These are phyloP conservation scores for Andricus curvator DNA, from an alignment of 2,888 invertebrate genomes.

Conservation along the genomic window DNA sequence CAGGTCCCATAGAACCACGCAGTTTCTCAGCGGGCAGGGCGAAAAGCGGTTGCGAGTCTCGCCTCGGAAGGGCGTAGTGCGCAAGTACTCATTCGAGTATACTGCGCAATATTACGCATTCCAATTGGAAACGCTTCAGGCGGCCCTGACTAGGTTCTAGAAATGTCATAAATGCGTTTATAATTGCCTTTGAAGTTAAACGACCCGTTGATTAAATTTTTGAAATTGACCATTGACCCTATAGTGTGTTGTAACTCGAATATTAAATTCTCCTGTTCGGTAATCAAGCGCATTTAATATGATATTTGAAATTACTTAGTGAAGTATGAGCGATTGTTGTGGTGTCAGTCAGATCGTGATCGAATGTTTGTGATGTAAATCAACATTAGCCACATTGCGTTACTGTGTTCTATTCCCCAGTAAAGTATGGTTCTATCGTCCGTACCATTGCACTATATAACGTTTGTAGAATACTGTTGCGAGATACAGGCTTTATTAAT, in stretches of 20 bases:
- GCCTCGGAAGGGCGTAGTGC: too few relatives aligned
- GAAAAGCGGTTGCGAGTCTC: too few relatives aligned
- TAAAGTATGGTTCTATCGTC: slow-evolving; percentile 58
- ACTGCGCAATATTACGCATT: too few relatives aligned
- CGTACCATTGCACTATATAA: slow-evolving; percentile 51
- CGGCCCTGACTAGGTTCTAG: too few relatives aligned
- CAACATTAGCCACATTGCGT: slow-evolving; percentile 56
- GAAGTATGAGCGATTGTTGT: slow-evolving; percentile 23
- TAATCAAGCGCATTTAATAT: slow-evolving; percentile 35
- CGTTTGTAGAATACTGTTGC: slow-evolving; percentile 54
- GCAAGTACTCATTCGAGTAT: too few relatives aligned
- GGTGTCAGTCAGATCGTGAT: slow-evolving; percentile 36
- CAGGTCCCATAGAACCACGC: too few relatives aligned
- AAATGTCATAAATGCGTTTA: too few relatives aligned
- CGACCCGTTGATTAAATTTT: too few relatives aligned
- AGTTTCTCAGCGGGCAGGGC: too few relatives aligned
- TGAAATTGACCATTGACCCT: too few relatives aligned
- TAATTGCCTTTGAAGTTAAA: too few relatives aligned
- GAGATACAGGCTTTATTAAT: slow-evolving; percentile 72
- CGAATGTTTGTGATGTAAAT: slow-evolving; percentile 54
- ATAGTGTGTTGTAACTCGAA: not conserved
- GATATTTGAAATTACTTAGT: slow-evolving; percentile 39
- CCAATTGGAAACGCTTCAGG: too few relatives aligned
- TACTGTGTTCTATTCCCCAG: slow-evolving; percentile 50
- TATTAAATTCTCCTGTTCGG: not conserved